A percentile compares a stretch with the other conserved stretches of the same genome.
Conservation (phyloP, 2,113 vertebrate species). For the Nansenia antarctica region DNA sequence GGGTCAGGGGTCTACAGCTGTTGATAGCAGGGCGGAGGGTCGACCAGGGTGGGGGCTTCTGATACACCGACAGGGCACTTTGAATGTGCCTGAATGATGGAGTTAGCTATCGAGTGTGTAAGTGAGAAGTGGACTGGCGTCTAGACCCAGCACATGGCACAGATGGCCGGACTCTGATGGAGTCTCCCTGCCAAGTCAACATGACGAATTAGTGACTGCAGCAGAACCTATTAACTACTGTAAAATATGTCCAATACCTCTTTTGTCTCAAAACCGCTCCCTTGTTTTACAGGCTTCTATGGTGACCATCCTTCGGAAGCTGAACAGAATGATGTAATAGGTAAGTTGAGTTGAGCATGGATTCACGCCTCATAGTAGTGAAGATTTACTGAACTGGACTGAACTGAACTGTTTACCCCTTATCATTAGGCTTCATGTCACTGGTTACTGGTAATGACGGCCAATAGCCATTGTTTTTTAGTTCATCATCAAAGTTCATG, state of each 20-base stretch:
- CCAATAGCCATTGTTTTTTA: not conserved
- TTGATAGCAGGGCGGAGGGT: conserved; percentile 55
- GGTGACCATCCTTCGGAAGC: conserved; percentile 71
- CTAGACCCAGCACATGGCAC: conserved; percentile 28
- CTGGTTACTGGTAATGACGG: not conserved
- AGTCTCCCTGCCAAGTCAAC: not conserved
- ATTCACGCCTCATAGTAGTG: not conserved
- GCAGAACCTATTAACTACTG: not conserved
- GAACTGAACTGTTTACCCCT: too few species aligned
- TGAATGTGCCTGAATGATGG: conserved; percentile 38
- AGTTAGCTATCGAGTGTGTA: conserved; percentile 31
- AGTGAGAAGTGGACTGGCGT: conserved; percentile 43
- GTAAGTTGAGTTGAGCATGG: conserved; percentile 53
- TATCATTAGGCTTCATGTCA: not conserved
- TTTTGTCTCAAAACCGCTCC: not conserved
- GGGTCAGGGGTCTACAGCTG: conserved; percentile 70
- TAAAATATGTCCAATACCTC: not conserved
- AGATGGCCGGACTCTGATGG: conserved; percentile 53
- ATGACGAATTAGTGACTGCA: not conserved
- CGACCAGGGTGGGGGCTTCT: conserved; percentile 38
- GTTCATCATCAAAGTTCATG: not conserved
- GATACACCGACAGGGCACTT: conserved; percentile 19
- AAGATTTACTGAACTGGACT: too few species aligned
- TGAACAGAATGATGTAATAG: conserved; percentile 65
- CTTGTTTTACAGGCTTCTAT: conserved; percentile 74